phyloP scores from a whole-genome alignment of 1,140 invertebrate genomes.

The Pachypeltis micranthus region DNA sequence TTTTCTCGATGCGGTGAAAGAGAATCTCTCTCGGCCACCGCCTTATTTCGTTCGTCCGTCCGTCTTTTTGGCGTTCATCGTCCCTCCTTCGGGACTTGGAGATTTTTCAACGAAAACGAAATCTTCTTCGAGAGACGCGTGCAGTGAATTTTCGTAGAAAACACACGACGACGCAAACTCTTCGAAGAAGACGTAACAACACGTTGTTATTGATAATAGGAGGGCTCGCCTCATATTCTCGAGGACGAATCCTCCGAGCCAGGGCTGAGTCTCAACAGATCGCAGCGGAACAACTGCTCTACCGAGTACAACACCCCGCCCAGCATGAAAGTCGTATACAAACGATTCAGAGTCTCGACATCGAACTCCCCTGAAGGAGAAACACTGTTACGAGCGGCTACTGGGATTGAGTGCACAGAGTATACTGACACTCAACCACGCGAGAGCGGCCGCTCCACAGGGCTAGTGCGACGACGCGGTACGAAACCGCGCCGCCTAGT shows the following conservation, averaged over 20 bases:
- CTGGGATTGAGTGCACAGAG: slow-evolving; percentile 13
- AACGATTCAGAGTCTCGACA: slow-evolving; percentile 47
- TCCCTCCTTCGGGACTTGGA: no score
- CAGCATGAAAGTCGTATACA: slow-evolving; percentile 48
- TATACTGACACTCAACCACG: neutral
- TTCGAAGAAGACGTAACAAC: no score
- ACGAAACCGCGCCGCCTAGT: slow-evolving; percentile 14
- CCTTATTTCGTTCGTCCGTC: no score
- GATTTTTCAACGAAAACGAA: no score
- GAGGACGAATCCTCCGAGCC: slow-evolving; percentile 20
- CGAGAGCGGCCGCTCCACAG: slow-evolving; percentile 3
- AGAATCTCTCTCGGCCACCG: no score
- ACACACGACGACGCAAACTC: no score
- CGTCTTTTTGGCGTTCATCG: no score
- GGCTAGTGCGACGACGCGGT: slow-evolving; percentile 1
- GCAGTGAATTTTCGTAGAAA: no score
- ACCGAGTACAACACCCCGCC: slow-evolving; percentile 48
- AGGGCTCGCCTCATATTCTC: no score
- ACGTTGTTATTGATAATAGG: no score
- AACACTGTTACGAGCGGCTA: slow-evolving; percentile 15
- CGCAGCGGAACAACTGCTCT: slow-evolving; percentile 42
- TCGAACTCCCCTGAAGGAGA: slow-evolving; percentile 36
- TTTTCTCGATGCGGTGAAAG: no score
- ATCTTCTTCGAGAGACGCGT: no score
- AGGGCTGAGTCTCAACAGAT: slow-evolving; percentile 42